These are phyloP conservation scores for Spea bombifrons DNA, from an alignment of 2,113 vertebrate species.

Conservation along the genomic window DNA sequence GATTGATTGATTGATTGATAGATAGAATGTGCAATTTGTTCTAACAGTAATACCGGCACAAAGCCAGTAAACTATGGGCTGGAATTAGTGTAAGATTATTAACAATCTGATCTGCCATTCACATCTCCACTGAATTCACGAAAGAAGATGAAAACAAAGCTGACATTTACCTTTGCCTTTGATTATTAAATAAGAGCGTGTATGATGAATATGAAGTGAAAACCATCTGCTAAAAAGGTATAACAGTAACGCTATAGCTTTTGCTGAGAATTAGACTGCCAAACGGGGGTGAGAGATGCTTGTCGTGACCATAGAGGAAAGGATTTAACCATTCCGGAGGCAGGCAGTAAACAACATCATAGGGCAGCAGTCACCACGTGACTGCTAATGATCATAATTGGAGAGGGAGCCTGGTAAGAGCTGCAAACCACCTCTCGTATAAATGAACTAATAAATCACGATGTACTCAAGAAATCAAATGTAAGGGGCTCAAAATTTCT, in stretches of 20 bases:
- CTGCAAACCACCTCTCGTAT: not conserved
- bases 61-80: not conserved
- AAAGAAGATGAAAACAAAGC: slow-evolving; percentile 12
- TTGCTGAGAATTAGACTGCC: not conserved
- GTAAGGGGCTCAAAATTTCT: not conserved
- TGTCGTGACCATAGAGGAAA: not conserved
- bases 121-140: not conserved
- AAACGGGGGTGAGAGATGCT: not conserved
- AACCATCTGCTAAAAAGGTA: not conserved
- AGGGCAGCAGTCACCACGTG: not conserved
- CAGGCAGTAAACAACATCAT: not conserved
- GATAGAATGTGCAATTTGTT: not conserved
- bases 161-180: not conserved
- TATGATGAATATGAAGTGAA: not conserved
- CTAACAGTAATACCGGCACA: not conserved
- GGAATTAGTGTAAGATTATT: not conserved
- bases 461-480: not conserved
- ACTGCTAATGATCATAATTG: not conserved
- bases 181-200: slow-evolving; percentile 1
- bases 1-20: too few relatives aligned
- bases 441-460: not conserved
- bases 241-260: not conserved
- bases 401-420: not conserved
- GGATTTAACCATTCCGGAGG: not conserved
- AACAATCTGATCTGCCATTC: not conserved